Conservation (phyloP, 2,888 invertebrate species). For the Fragum fragum region DNA sequence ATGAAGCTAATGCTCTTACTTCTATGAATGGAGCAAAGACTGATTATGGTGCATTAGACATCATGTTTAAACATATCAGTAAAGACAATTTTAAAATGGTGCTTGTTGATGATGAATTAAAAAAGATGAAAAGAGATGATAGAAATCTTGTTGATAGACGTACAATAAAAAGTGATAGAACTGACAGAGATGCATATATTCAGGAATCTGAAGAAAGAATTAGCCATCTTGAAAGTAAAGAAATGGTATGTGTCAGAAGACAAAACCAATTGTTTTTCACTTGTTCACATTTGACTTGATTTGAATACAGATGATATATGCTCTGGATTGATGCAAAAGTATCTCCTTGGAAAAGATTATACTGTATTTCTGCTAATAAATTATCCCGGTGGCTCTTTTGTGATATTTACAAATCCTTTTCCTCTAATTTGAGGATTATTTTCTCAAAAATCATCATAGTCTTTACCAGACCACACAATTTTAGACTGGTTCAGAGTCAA, state of each 20-base stretch:
- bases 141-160: not conserved
- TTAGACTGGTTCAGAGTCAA: too few species aligned
- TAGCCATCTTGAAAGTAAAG: conserved; percentile 44
- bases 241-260: conserved; percentile 46
- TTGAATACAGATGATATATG: too few species aligned
- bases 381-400: too few species aligned
- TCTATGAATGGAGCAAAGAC: conserved; percentile 5
- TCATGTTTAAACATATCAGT: conserved; percentile 70
- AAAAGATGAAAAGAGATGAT: conserved; percentile 26
- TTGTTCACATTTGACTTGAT: too few species aligned
- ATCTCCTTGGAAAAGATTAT: too few species aligned
- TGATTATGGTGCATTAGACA: conserved; percentile 67
- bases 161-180: conserved; percentile 14
- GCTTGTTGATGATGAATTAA: conserved; percentile 65
- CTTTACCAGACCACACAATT: too few species aligned
- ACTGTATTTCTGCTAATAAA: too few species aligned
- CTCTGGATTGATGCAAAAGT: too few species aligned
- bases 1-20: not conserved
- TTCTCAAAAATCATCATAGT: too few species aligned
- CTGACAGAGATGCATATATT: not conserved
- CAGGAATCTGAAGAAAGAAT: conserved; percentile 41
- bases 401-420: too few species aligned
- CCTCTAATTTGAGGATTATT: too few species aligned
- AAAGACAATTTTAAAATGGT: conserved; percentile 73
- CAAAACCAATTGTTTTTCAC: too few species aligned